Evolutionary conservation across 2,113 vertebrate genomes (phyloP).

Genomic region (Marmota flaviventris): DNA sequence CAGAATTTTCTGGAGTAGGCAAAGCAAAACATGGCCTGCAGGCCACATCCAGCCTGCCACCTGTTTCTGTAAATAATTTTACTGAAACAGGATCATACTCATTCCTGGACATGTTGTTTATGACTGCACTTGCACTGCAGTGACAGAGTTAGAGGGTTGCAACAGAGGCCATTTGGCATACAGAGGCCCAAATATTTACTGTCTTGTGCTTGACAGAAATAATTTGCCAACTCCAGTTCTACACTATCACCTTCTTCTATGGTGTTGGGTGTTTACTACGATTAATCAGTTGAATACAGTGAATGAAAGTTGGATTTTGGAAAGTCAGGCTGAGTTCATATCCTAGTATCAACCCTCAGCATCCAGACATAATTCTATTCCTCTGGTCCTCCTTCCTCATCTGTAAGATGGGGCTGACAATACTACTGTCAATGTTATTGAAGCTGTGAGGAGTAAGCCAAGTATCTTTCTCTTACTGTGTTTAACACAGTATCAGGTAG

Average conservation of each 20-base stretch:
- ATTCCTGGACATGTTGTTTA: not conserved
- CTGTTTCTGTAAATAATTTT: slow-evolving; percentile 20
- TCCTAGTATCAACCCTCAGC: not conserved
- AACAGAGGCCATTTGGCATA: not conserved
- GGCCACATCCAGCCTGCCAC: not conserved
- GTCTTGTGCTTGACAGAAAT: not conserved
- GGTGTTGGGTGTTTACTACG: not conserved
- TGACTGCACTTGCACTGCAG: not conserved
- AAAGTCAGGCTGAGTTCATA: not conserved
- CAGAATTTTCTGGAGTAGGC: not conserved
- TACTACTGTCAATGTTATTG: not conserved
- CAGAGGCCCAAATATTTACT: not conserved
- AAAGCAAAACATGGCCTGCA: not conserved
- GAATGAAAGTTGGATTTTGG: not conserved
- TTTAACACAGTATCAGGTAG: not conserved
- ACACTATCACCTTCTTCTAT: not conserved
- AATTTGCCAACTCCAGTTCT: not conserved
- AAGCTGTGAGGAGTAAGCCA: not conserved
- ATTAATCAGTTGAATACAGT: not conserved
- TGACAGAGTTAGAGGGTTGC: not conserved
- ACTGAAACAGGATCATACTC: not conserved
- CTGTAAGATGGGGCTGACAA: not conserved
- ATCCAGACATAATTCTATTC: not conserved
- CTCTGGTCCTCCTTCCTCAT: not conserved
- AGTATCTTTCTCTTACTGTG: not conserved